Percentiles rank a stretch among this genome's conserved stretches.
These are phyloP conservation scores for Stenolophus ochropezus DNA, from an alignment of 2,888 invertebrate species.

Conservation along the genomic window DNA sequence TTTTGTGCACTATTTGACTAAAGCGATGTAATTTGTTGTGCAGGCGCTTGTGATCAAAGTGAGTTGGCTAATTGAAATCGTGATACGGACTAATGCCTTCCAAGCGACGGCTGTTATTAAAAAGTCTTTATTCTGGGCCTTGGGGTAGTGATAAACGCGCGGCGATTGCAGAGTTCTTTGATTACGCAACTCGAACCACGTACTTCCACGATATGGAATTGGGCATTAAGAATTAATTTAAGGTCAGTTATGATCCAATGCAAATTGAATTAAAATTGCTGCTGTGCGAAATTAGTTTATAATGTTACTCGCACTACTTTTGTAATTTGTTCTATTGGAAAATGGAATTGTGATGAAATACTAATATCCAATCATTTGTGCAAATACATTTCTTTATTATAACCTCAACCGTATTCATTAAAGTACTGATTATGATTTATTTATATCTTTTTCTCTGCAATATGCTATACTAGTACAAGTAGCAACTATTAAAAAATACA, in stretches of 20 bases:
- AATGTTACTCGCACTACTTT: constrained; percentile 51
- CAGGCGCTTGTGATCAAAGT: constrained; percentile 22
- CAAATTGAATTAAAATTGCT: constrained; percentile 58
- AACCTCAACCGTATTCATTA: not conserved
- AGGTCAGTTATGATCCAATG: constrained; percentile 46
- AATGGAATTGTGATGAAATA: constrained; percentile 32
- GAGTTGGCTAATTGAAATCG: constrained; percentile 52
- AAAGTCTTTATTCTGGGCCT: constrained; percentile 55
- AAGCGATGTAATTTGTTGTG: constrained; percentile 10
- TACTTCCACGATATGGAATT: constrained; percentile 36
- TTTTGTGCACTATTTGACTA: constrained; percentile 14
- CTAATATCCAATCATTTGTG: not conserved
- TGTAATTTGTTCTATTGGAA: constrained; percentile 29
- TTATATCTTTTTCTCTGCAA: too few species aligned
- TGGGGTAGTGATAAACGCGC: constrained; percentile 38
- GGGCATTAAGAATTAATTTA: constrained; percentile 47
- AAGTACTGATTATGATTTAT: not conserved
- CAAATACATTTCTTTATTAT: not conserved
- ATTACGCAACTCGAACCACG: constrained; percentile 32
- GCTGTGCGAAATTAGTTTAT: constrained; percentile 47
- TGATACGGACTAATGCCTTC: constrained; percentile 50
- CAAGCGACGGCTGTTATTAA: constrained; percentile 47
- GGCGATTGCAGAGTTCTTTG: constrained; percentile 25
- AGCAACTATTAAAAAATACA: too few species aligned
- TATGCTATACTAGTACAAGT: too few species aligned